Percentiles rank a stretch among this genome's conserved stretches.
These are phyloP conservation scores for Lasioglossum oenotherae DNA, from an alignment of 2,888 invertebrate species.

Conservation along the genomic window DNA sequence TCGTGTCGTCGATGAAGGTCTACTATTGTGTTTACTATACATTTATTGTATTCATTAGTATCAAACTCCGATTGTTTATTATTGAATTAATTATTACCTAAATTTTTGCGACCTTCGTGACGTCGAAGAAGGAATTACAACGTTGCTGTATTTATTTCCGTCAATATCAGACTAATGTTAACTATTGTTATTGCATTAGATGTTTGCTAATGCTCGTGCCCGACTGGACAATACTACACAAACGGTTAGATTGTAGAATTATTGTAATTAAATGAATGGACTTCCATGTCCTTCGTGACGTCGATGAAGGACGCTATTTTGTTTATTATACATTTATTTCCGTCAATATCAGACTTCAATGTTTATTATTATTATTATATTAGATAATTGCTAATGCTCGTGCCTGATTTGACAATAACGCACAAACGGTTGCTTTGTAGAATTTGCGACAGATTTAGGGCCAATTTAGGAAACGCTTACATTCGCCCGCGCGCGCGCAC, in stretches of 20 bases:
- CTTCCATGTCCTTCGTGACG: neutral
- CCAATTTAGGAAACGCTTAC: conserved; percentile 74
- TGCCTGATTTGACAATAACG: neutral
- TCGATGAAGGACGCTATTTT: neutral
- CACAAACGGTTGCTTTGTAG: neutral
- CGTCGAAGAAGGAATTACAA: no score
- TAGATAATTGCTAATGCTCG: neutral
- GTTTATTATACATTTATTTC: neutral
- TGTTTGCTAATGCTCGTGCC: no score
- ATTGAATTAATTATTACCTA: neutral
- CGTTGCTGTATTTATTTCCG: no score
- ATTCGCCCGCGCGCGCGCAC: conserved; percentile 64
- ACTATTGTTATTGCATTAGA: no score
- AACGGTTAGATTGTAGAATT: no score
- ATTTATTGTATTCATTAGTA: neutral
- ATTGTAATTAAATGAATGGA: no score
- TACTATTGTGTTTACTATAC: neutral
- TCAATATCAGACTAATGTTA: no score
- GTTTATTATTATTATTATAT: no score
- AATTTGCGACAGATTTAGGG: conserved; percentile 61
- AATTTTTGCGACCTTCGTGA: neutral
- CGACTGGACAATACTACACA: no score
- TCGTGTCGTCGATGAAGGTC: neutral
- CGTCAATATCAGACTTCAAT: neutral
- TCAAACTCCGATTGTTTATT: neutral